Base-by-base conservation (phyloP, 2,888 invertebrate genomes). In the Drosophila neonasuta region DNA sequence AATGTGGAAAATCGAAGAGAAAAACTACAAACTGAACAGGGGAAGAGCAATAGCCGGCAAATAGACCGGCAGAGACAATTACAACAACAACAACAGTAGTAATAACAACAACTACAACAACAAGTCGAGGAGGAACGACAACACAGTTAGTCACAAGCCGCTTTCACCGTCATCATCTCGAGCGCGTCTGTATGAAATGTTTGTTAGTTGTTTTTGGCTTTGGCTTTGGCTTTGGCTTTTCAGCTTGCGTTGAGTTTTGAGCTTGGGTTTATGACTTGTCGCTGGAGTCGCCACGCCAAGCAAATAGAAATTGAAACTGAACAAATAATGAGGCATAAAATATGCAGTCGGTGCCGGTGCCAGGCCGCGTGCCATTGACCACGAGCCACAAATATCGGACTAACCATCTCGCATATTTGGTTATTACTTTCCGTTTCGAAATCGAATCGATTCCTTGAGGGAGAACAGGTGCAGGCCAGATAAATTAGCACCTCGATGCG, bases 241-340 rank as follows among this genome's bases (percentile, higher is more conserved):
- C n/a, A 36, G 36, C n/a, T 36, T 6, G 36, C 4, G 36, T 36
- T 52, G 41, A 29, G 51, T 39, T n/a, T 39, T 56, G 39, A 3
- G 39, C 3, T 41, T 44, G 68, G 44, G 55, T 67, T 67, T 77
- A 66, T 71, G 81, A 77, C 52, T 71, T 71, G 73, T 75, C 67
- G 68, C 61, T 59, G 42, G 34, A 65, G 55, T 48, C 50, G 71
- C 52, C 34, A 29, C 45, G 46, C 34, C 59, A 44, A 65, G 68
- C 76, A 88, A 88, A 83, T 83, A 83, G 87, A 81, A 81, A 81
- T 71, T 68, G 79, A 83, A 82, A 86, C 87, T 73, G 58, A 76
- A 69, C 85, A 88, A 88, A 88, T 86, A 83, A 88, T 88, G 88
- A 86, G 82, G 66, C 85, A 84, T 88, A 84, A 86, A 86, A 86